Evolutionary conservation across 2,888 invertebrate species (phyloP).

Genomic region (Microctonus aethiopoides): DNA sequence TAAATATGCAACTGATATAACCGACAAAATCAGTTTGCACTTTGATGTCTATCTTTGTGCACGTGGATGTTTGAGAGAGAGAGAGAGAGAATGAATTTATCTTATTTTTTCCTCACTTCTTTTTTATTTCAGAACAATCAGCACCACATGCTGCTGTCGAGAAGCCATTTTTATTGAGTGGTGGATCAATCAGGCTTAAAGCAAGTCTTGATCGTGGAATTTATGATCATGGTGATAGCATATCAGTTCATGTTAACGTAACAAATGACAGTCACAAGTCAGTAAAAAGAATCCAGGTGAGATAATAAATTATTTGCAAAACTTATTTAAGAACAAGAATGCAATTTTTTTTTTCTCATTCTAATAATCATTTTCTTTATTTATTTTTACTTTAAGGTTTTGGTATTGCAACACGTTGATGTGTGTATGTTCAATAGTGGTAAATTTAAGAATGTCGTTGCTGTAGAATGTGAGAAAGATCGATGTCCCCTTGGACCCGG

Average conservation of each 20-base stretch:
- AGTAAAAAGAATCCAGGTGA: slow-evolving; percentile 84
- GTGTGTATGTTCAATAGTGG: slow-evolving; percentile 96
- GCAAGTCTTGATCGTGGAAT: slow-evolving; percentile 84
- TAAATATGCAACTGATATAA: not conserved
- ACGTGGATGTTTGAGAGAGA: not conserved
- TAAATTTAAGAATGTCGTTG: slow-evolving; percentile 94
- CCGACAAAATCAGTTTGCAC: too few relatives aligned
- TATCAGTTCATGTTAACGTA: slow-evolving; percentile 79
- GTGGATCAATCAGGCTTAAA: slow-evolving; percentile 83
- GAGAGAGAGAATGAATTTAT: too few relatives aligned
- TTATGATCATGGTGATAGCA: slow-evolving; percentile 85
- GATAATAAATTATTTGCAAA: too few relatives aligned
- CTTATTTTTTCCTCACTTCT: too few relatives aligned
- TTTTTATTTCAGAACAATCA: slow-evolving; percentile 64
- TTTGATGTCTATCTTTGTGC: too few relatives aligned
- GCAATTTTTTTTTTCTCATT: not conserved
- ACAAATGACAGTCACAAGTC: slow-evolving; percentile 87
- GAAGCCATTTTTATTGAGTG: slow-evolving; percentile 87
- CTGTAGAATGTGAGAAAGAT: slow-evolving; percentile 73
- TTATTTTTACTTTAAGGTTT: slow-evolving; percentile 70
- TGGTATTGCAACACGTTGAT: slow-evolving; percentile 89
- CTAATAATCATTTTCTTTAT: not conserved
- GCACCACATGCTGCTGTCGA: slow-evolving; percentile 80
- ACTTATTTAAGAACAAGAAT: too few relatives aligned
- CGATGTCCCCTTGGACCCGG: slow-evolving; percentile 77